These are phyloP conservation scores for Folsomia manolachei DNA, from an alignment of 2,888 invertebrate genomes.

Conservation along the genomic window DNA sequence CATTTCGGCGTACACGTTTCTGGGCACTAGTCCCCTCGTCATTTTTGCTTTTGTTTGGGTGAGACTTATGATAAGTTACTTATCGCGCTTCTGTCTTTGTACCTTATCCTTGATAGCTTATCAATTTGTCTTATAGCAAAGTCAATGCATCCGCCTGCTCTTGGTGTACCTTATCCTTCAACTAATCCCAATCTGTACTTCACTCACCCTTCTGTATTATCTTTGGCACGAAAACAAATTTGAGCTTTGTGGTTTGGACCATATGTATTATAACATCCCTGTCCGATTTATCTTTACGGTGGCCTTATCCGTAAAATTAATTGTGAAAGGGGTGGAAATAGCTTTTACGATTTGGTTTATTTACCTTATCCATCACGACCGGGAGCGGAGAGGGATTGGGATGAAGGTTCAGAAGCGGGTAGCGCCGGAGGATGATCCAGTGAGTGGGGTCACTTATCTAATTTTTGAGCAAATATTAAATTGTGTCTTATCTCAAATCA, in stretches of 20 bases:
- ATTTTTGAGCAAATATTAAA: neutral
- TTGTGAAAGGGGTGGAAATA: neutral
- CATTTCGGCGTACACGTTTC: neutral
- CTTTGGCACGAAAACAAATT: neutral
- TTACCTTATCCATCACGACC: too few species aligned
- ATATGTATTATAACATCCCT: neutral
- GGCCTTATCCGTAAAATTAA: too few species aligned
- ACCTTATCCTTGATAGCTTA: too few species aligned
- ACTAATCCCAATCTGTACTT: neutral
- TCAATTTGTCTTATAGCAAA: constrained; percentile 2
- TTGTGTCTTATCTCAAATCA: neutral
- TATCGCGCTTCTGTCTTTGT: too few species aligned
- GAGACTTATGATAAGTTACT: too few species aligned
- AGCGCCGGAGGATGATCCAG: neutral
- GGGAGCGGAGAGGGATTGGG: neutral
- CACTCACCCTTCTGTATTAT: neutral
- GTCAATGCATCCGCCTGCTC: neutral
- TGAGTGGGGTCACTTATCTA: too few species aligned
- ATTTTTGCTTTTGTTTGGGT: constrained; percentile 7
- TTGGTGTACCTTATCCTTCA: neutral
- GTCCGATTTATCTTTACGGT: neutral
- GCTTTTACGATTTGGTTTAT: neutral
- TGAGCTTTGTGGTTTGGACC: constrained; percentile 2
- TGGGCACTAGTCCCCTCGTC: neutral
- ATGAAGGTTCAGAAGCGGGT: neutral